Percentiles rank a stretch among this genome's conserved stretches.
phyloP scores from a whole-genome alignment of 2,888 invertebrate species.

The Tachystola acroxantha region DNA sequence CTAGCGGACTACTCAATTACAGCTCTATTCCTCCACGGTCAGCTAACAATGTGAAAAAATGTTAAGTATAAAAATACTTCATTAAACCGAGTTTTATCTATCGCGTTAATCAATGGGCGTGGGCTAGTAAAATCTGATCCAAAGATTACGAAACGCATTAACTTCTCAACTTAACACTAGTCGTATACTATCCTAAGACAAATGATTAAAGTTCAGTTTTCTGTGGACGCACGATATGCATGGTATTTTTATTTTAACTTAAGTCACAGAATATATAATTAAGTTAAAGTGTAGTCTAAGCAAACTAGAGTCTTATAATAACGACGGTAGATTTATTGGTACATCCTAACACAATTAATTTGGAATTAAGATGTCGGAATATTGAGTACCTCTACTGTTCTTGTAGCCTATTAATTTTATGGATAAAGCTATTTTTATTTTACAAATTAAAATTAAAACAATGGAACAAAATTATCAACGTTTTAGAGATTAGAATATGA shows the following conservation, averaged over 20 bases:
- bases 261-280: too few species aligned
- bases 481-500: too few species aligned
- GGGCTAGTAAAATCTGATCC: constrained; percentile 48
- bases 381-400: constrained; percentile 26
- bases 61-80: constrained; percentile 64
- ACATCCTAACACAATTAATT: constrained; percentile 59
- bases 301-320: constrained; percentile 56
- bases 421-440: too few species aligned
- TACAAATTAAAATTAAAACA: too few species aligned
- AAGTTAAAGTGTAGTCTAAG: constrained; percentile 27
- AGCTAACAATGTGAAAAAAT: constrained; percentile 67
- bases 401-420: constrained; percentile 12
- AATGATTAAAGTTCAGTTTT: constrained; percentile 2
- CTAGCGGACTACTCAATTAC: constrained; percentile 9
- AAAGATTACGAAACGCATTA: constrained; percentile 5
- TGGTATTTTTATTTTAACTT: constrained; percentile 18
- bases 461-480: neutral
- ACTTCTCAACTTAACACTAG: constrained; percentile 4
- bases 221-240: constrained; percentile 1
- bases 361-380: constrained; percentile 52
- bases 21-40: constrained; percentile 30
- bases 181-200: neutral
- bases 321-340: constrained; percentile 55
- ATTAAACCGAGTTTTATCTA: constrained; percentile 65
- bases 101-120: constrained; percentile 68